Evolutionary conservation across 2,113 vertebrate genomes (phyloP).

Genomic region (Centropus bengalensis): DNA sequence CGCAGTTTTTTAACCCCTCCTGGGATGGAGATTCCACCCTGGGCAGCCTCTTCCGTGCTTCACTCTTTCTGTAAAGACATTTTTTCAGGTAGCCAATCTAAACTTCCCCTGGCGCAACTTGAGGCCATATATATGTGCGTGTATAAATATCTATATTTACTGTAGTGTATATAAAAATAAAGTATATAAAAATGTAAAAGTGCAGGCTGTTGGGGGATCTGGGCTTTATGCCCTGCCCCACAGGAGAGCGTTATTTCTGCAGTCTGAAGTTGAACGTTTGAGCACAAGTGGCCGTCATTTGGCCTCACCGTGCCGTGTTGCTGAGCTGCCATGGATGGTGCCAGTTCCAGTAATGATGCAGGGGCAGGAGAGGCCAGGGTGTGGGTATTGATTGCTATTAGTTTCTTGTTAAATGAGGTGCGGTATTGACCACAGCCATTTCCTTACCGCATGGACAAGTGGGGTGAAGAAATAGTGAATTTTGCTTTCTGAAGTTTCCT

Average conservation of each 20-base stretch:
- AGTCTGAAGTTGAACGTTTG: not conserved
- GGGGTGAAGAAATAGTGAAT: not conserved
- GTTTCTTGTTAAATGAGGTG: not conserved
- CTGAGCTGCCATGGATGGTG: not conserved
- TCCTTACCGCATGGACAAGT: not conserved
- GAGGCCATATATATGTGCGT: too few relatives aligned
- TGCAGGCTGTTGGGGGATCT: not conserved
- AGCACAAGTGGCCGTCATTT: too few relatives aligned
- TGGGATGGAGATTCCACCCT: too few relatives aligned
- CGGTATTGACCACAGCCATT: not conserved
- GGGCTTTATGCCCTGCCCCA: rapidly evolving
- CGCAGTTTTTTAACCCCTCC: too few relatives aligned
- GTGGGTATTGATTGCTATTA: not conserved
- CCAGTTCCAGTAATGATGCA: not conserved
- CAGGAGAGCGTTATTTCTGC: not conserved
- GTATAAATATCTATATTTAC: rapidly evolving
- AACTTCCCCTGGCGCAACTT: too few relatives aligned
- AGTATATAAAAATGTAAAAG: not conserved
- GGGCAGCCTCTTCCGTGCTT: too few relatives aligned
- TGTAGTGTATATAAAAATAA: not conserved
- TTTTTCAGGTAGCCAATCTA: too few relatives aligned
- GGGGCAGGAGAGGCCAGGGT: not conserved
- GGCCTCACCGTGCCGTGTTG: not conserved
- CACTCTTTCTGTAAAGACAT: too few relatives aligned
- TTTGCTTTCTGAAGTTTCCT: not conserved